Evolutionary conservation across 2,888 invertebrate genomes (phyloP).

Genomic region (Drosophila koepferae): DNA sequence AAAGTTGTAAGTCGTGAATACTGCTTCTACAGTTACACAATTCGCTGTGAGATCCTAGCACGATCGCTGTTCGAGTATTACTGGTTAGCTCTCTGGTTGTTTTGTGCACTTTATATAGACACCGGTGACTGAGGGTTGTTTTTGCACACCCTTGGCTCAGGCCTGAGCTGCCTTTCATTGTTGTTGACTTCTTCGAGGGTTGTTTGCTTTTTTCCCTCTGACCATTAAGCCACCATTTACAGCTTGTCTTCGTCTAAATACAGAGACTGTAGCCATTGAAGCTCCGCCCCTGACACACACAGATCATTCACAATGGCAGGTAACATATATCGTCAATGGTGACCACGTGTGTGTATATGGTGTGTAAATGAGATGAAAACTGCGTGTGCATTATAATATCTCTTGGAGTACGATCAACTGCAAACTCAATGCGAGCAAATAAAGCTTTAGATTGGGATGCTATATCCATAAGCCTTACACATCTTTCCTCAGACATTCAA

Average conservation of each 20-base stretch:
- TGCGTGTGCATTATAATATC: not conserved
- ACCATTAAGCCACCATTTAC: slow-evolving; percentile 73
- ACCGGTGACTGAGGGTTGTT: slow-evolving; percentile 52
- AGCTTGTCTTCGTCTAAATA: slow-evolving; percentile 58
- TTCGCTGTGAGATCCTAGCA: slow-evolving; percentile 47
- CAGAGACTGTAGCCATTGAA: slow-evolving; percentile 76
- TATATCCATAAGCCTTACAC: not conserved
- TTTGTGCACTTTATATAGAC: slow-evolving; percentile 73
- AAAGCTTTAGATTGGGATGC: not conserved
- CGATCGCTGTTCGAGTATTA: slow-evolving; percentile 75
- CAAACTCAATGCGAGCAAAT: not conserved
- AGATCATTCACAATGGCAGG: slow-evolving; percentile 70
- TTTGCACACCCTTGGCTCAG: slow-evolving; percentile 42
- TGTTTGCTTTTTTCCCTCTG: slow-evolving; percentile 57
- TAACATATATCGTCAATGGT: slow-evolving; percentile 15
- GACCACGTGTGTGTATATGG: not conserved
- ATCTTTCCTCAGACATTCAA: not conserved
- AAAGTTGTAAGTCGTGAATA: not conserved
- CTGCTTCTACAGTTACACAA: not conserved
- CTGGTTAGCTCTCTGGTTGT: slow-evolving; percentile 59
- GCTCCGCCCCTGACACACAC: slow-evolving; percentile 77
- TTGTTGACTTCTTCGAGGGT: slow-evolving; percentile 81
- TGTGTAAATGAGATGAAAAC: not conserved
- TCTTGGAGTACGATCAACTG: not conserved
- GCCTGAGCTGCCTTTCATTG: slow-evolving; percentile 41